Evolutionary conservation across 2,113 vertebrate genomes (phyloP).

Genomic region (Dromaius novaehollandiae): DNA sequence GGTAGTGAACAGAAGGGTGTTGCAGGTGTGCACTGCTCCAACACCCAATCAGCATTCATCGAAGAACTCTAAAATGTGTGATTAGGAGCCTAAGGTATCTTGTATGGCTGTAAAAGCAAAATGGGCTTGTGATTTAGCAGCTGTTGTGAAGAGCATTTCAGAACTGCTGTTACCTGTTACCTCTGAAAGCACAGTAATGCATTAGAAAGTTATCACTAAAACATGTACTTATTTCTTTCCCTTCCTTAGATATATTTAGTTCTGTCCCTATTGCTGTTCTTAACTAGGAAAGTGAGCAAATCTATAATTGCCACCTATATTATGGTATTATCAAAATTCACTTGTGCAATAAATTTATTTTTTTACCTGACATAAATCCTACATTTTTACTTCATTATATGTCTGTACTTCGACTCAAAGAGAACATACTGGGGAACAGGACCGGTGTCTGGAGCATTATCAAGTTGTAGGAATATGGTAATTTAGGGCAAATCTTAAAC

Average conservation of each 20-base stretch:
- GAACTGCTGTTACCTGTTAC: neutral
- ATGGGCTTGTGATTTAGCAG: constrained; percentile 24
- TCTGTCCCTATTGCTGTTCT: neutral
- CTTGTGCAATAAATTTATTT: neutral
- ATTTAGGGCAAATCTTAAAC: constrained; percentile 6
- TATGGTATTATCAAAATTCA: neutral
- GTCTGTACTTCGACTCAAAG: neutral
- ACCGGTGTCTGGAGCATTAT: neutral
- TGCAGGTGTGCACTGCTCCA: neutral
- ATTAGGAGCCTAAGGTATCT: neutral
- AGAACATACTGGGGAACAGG: neutral
- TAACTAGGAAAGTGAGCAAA: neutral
- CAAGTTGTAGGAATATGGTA: neutral
- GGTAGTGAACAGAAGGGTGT: neutral
- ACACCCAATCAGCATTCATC: neutral
- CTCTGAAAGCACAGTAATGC: neutral
- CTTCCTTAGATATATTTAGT: neutral
- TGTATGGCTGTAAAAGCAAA: neutral
- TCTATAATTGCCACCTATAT: neutral
- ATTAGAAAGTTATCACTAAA: neutral
- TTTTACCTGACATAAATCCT: neutral
- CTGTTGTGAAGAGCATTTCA: neutral
- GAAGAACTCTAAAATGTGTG: neutral
- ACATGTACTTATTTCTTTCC: neutral
- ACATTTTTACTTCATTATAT: neutral